Conservation (phyloP, 2,797 vertebrate species). For the Urosaurus nigricauda region DNA sequence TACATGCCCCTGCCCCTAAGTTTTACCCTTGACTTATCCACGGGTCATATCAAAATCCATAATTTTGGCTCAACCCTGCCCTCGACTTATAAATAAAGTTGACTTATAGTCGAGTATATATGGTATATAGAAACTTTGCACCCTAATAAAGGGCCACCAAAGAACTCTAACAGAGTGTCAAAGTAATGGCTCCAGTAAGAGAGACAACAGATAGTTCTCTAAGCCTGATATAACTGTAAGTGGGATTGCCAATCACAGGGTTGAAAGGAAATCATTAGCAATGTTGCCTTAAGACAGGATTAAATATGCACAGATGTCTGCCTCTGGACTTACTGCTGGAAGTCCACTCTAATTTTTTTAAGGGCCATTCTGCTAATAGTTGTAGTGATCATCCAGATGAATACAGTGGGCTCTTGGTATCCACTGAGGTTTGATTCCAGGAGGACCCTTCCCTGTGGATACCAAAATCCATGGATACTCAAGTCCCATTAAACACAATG, state of each 20-base stretch:
- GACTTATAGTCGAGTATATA: no score
- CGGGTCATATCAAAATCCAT: no score
- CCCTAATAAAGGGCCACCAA: not conserved
- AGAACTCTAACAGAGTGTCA: not conserved
- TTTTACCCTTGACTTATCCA: no score
- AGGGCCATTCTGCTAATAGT: not conserved
- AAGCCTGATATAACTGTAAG: not conserved
- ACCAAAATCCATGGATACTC: no score
- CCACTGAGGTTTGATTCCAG: no score
- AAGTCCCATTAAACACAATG: no score
- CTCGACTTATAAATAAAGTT: no score
- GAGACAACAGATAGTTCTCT: not conserved
- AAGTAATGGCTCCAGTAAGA: not conserved
- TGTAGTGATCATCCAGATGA: not conserved
- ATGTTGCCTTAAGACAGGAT: not conserved
- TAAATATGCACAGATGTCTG: not conserved
- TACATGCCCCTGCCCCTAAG: no score
- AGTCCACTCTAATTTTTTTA: not conserved
- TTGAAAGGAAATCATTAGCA: not conserved
- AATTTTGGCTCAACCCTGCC: no score
- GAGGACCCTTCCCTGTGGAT: no score
- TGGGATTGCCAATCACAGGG: not conserved
- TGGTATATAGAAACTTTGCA: not conserved
- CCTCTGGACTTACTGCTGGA: not conserved
- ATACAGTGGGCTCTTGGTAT: no score